Conservation (phyloP, 2,113 vertebrate genomes). For the Syrmaticus mikado region DNA sequence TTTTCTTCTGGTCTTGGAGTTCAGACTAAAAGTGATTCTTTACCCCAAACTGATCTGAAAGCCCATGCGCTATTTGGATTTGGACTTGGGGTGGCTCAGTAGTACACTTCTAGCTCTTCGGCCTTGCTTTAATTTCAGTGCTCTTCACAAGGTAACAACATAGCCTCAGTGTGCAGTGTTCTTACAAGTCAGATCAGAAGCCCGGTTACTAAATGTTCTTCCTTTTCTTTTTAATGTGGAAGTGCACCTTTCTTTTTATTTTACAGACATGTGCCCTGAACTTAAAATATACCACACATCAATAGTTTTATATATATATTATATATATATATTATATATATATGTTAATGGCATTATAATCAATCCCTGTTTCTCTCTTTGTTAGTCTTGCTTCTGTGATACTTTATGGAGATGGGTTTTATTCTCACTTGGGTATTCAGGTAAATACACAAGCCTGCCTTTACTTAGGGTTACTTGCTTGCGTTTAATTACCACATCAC, state of each 20-base stretch:
- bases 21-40: background rate
- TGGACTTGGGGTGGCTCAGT: background rate
- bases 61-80: background rate
- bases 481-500: background rate
- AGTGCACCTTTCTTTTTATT: background rate
- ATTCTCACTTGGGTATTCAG: background rate
- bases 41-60: background rate
- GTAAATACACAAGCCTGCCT: background rate
- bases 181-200: background rate
- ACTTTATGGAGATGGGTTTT: background rate
- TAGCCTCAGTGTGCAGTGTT: background rate
- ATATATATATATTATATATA: too few relatives aligned
- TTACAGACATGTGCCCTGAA: background rate
- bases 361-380: background rate
- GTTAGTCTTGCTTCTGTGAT: background rate
- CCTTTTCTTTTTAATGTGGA: background rate
- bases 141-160: background rate
- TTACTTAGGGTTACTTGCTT: background rate
- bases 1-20: background rate
- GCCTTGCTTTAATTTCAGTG: background rate
- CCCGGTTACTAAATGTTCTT: background rate
- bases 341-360: background rate
- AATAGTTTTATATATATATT: too few relatives aligned
- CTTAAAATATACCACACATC: background rate
- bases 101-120: background rate